Conservation (phyloP, 2,888 invertebrate species). For the Boloria selene region DNA sequence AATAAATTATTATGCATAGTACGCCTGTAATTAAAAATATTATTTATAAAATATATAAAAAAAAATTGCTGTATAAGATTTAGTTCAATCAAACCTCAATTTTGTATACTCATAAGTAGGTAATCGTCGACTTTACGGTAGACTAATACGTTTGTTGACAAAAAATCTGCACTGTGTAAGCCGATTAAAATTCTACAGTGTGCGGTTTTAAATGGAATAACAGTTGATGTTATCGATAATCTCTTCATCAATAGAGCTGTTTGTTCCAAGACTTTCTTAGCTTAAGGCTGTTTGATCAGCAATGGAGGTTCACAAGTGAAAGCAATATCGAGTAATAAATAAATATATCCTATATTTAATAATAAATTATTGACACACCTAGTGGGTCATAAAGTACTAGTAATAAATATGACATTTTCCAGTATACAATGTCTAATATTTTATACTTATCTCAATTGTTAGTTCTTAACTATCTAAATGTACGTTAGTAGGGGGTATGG, state of each 20-base stretch:
- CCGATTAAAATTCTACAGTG: constrained; percentile 22
- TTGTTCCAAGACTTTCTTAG: constrained; percentile 59
- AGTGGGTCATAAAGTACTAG: background rate
- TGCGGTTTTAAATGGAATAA: constrained; percentile 30
- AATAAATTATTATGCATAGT: too few relatives aligned
- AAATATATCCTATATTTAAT: background rate
- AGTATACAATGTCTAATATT: too few relatives aligned
- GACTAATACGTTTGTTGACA: constrained; percentile 10
- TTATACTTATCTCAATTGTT: too few relatives aligned
- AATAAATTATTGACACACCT: background rate
- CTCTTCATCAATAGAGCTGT: constrained; percentile 46
- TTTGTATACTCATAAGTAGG: constrained; percentile 2
- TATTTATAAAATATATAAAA: too few relatives aligned
- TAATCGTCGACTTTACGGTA: background rate
- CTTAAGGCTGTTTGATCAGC: constrained; percentile 54
- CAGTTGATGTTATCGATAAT: constrained; percentile 41
- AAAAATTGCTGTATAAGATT: background rate
- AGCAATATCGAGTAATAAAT: constrained; percentile 18
- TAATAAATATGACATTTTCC: too few relatives aligned
- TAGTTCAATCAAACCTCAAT: background rate
- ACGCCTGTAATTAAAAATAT: too few relatives aligned
- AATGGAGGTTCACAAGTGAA: constrained; percentile 48
- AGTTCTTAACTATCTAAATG: too few relatives aligned
- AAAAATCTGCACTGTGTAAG: constrained; percentile 12
- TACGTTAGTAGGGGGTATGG: too few relatives aligned